Conservation (phyloP, 1,140 invertebrate species). For the Drosophila triauraria region DNA sequence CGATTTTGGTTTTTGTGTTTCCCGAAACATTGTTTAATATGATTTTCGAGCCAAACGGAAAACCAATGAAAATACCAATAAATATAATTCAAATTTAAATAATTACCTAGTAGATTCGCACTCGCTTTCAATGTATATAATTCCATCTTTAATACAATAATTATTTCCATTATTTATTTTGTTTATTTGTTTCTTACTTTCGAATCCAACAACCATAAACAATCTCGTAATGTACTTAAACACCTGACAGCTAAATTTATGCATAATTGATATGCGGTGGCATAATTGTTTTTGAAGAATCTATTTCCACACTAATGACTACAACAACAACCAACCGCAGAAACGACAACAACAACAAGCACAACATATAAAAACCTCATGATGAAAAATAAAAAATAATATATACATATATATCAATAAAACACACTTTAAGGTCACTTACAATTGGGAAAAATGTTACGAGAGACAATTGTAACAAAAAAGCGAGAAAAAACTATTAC, state of each 20-base stretch:
- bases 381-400: constrained; percentile 35
- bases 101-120: constrained; percentile 66
- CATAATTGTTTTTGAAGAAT: constrained; percentile 41
- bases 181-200: constrained; percentile 8
- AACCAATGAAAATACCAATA: constrained; percentile 47
- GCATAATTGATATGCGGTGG: constrained; percentile 33
- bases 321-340: constrained; percentile 35
- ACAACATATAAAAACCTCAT: constrained; percentile 55
- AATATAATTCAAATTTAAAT: constrained; percentile 52
- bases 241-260: constrained; percentile 31
- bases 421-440: constrained; percentile 85
- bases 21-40: constrained; percentile 45
- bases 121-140: constrained; percentile 68
- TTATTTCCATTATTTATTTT: constrained; percentile 38
- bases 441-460: constrained; percentile 85
- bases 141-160: constrained; percentile 35
- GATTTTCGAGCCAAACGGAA: constrained; percentile 31
- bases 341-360: constrained; percentile 26
- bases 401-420: constrained; percentile 38
- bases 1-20: constrained; percentile 58
- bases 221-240: constrained; percentile 31
- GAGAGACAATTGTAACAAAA: constrained; percentile 54
- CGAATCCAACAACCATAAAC: constrained; percentile 28
- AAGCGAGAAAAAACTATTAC: constrained; percentile 35
- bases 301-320: constrained; percentile 40